These are phyloP conservation scores for Nephrocerus scutellatus DNA, from an alignment of 2,888 invertebrate genomes.

Conservation along the genomic window DNA sequence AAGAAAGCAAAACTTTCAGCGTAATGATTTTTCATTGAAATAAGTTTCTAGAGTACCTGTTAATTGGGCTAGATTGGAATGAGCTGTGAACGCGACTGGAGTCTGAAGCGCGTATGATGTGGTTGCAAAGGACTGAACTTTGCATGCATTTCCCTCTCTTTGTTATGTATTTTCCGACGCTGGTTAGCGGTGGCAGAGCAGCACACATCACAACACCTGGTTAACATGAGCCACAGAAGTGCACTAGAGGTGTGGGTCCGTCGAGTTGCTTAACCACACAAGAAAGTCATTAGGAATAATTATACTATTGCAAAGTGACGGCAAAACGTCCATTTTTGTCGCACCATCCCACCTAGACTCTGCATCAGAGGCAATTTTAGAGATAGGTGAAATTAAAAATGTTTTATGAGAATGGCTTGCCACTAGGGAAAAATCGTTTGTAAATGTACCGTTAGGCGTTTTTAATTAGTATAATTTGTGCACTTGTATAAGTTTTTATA, in stretches of 20 bases:
- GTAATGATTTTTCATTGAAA: conserved; percentile 21
- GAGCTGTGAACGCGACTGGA: neutral
- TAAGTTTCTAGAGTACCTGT: conserved; percentile 8
- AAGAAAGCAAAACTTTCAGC: too few species aligned
- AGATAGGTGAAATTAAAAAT: neutral
- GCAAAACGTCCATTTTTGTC: too few species aligned
- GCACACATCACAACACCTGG: neutral
- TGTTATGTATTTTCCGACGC: too few species aligned
- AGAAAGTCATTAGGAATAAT: neutral
- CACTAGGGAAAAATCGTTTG: too few species aligned
- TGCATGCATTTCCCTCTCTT: too few species aligned
- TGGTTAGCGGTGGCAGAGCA: neutral
- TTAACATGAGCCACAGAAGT: neutral
- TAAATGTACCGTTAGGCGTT: too few species aligned
- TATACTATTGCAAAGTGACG: too few species aligned
- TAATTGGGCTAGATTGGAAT: neutral
- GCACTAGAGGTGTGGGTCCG: neutral
- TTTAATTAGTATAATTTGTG: too few species aligned
- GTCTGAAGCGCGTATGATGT: neutral
- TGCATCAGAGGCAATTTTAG: neutral
- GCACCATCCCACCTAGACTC: too few species aligned
- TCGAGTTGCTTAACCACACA: neutral
- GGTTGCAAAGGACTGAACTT: too few species aligned
- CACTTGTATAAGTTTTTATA: too few species aligned
- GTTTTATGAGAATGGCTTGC: neutral